phyloP scores from a whole-genome alignment of 2,113 vertebrate species.

The Chionomys nivalis region DNA sequence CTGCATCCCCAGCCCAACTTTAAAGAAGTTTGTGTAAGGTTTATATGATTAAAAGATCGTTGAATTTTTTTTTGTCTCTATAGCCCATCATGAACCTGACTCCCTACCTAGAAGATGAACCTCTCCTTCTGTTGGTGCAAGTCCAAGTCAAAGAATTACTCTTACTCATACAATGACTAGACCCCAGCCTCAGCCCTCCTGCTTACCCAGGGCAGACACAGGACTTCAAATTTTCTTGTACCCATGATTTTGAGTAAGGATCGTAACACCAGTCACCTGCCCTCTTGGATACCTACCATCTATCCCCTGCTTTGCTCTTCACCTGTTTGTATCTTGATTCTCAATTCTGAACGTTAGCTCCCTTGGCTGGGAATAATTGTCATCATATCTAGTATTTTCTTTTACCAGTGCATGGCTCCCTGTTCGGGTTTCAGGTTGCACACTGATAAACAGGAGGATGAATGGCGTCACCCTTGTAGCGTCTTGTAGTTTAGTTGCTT shows the following conservation, averaged over 20 bases:
- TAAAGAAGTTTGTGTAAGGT: slow-evolving; percentile 25
- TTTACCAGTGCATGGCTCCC: not conserved
- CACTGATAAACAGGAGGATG: not conserved
- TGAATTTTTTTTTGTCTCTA: not conserved
- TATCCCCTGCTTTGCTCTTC: not conserved
- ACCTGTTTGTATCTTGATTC: not conserved
- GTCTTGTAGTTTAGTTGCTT: not conserved
- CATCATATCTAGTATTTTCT: not conserved
- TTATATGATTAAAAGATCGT: not conserved
- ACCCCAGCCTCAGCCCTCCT: not conserved
- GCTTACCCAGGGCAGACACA: not conserved
- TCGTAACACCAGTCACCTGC: not conserved
- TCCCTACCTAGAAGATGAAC: not conserved
- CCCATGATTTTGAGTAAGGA: not conserved
- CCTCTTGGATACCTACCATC: not conserved
- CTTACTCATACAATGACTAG: not conserved
- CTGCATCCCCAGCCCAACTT: not conserved
- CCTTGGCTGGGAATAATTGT: slow-evolving; percentile 13
- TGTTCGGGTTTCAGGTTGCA: not conserved
- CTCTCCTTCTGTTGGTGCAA: not conserved
- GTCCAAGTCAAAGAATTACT: not conserved
- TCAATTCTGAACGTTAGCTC: not conserved
- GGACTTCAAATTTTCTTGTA: not conserved
- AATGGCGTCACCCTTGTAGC: not conserved
- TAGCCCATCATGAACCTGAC: not conserved